Base-by-base conservation (phyloP, 1,140 invertebrate species). In the Liolophura sinensis region DNA sequence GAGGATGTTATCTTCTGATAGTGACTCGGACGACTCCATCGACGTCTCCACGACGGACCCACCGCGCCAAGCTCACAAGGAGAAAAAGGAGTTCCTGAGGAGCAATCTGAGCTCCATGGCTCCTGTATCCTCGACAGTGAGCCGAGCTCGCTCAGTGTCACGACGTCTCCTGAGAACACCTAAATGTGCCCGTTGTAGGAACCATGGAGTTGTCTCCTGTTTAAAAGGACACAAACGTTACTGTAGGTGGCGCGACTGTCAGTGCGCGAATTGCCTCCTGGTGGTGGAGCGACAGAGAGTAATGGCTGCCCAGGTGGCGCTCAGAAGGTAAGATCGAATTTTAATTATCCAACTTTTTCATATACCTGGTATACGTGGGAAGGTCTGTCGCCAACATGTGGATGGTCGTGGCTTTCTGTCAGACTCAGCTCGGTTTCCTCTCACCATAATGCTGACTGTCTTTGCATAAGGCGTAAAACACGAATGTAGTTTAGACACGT, bases 211-310 rank as follows among this genome's bases (percentile, higher is more conserved):
- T 62, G 96, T 97, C 64, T 95, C 93, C 0, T 96, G 94, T 85
- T 87, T 98, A 24, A 91, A 85, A 68, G 96, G 95, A 0, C 96
- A 98, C 84, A 98, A 98, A 80, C 89, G 95, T 68, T 91, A 94
- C 61, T 85, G 84, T 67, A 71, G 80, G 31, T 85, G 82, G 82
- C 73, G 79, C 6, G 81, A 84, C 79, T 98, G 96, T 85, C 89
- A 93, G 59, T 95, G 97, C 87, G 93, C 95, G 31, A 99, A 98
- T 87, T 99, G 97, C 82, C 93, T 93, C 20, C 87, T 98, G 18
- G 97, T 98, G 59, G 94, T 96, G 51, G 95, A 98, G 83, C 84
- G 96, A 48, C 96, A 98, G 81, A 85, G 95, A 31, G 96, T 98
- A 16, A 98, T 98, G 96, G 96, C 96, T 0, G 95, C 96, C 61